These are phyloP conservation scores for Cyanoramphus novaezelandiae DNA, from an alignment of 2,113 vertebrate species.

Conservation along the genomic window DNA sequence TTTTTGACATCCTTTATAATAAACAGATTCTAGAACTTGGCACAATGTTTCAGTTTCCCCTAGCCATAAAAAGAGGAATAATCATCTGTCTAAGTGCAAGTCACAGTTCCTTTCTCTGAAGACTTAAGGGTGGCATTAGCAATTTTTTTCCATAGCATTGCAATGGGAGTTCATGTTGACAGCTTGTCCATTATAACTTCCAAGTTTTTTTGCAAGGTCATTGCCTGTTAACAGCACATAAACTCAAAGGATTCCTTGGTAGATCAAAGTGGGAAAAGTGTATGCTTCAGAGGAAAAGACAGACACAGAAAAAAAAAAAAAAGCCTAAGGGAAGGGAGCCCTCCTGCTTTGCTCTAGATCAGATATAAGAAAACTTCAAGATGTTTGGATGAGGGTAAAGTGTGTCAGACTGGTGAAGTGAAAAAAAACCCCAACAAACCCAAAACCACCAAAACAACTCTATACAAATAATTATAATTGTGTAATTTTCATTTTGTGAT, in stretches of 20 bases:
- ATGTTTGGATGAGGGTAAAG: background rate
- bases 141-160: background rate
- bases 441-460: background rate
- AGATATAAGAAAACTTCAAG: background rate
- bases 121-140: background rate
- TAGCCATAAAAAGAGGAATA: background rate
- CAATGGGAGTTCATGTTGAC: background rate
- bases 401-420: background rate
- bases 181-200: background rate
- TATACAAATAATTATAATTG: background rate
- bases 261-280: background rate
- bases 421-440: background rate
- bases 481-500: background rate
- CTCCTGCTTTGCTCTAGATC: background rate
- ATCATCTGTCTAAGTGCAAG: background rate
- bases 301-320: background rate
- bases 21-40: background rate
- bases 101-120: background rate
- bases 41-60: background rate
- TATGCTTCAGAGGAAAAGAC: background rate
- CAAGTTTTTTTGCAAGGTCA: background rate
- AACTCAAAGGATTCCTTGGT: background rate
- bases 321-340: background rate
- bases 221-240: background rate
- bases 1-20: background rate